Base-by-base conservation (phyloP, 2,113 vertebrate species). In the Brienomyrus longianalis region DNA sequence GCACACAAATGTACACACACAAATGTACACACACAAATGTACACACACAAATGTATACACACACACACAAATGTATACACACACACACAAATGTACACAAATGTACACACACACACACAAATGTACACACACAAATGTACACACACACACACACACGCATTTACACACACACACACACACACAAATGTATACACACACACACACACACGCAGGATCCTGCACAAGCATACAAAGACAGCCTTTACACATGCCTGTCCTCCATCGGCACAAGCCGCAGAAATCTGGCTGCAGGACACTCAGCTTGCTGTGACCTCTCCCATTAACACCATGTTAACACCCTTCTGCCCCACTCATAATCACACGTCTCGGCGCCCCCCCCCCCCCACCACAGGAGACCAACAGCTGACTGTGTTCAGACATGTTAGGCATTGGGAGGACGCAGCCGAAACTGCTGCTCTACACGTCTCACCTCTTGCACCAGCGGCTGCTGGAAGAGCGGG, bases 401-500 rank as follows among this genome's bases (percentile, higher is more conserved):
- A 10, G 80, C 6, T 54, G 23, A 86, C n/a, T 17, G 50, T 35
- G 27, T 31, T 31, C 48, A 51, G 23, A 5, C 50, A 52, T 19
- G 52, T 19, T 54, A 54, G 51, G 51, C 23, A 23, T 51, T 5
- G 10, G 9, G 21, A 31, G 4, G 48, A 83, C 6, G 80, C 3
- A 45, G 52, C 11, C 15, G 2, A 80, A 35, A 52, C 43, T n/a
- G 50, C 56, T 15, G 23, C 43, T 9, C 21, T n/a, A 45, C 5
- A 47, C 47, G 89, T 23, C 96, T 97, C 94, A 99, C 98, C 98
- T 99, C 98, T 92, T 99, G 98, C 10, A 99, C 98, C 0, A 96
- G 95, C 0, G 98, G 97, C 92, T 99, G 98, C 95, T 99, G 98
- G 94, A 99, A 99, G 91, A 99, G 94, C 1, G 98, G 98, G 91